A percentile compares a stretch with the other conserved stretches of the same genome.
phyloP scores from a whole-genome alignment of 2,113 vertebrate genomes.

The Anser cygnoides region DNA sequence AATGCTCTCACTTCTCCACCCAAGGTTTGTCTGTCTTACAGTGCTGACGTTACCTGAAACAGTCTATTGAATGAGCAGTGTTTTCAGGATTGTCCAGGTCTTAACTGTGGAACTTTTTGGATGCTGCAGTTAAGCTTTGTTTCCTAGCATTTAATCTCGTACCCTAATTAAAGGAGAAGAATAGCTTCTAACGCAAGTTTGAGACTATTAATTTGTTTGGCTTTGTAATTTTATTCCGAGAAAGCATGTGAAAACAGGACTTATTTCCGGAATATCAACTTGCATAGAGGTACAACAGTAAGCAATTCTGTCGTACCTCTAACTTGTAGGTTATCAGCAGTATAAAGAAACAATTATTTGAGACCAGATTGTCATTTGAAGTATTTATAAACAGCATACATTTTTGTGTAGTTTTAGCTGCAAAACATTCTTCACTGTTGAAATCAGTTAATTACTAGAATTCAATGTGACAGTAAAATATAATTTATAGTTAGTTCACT shows the following conservation, averaged over 20 bases:
- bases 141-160: not conserved
- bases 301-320: not conserved
- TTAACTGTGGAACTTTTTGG: not conserved
- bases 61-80: not conserved
- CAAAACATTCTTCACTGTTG: not conserved
- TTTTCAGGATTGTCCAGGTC: not conserved
- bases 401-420: not conserved
- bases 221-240: not conserved
- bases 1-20: slow-evolving; percentile 95
- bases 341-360: not conserved
- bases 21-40: slow-evolving; percentile 82
- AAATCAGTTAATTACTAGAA: not conserved
- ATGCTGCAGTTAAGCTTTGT: not conserved
- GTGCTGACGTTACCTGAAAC: not conserved
- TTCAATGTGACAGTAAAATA: not conserved
- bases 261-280: not conserved
- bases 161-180: not conserved
- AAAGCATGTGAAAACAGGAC: not conserved
- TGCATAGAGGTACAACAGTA: not conserved
- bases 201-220: not conserved
- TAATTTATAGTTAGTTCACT: not conserved
- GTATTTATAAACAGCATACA: not conserved
- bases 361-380: not conserved
- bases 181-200: not conserved
- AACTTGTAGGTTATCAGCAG: not conserved